These are phyloP conservation scores for Thamnophis elegans DNA, from an alignment of 2,797 vertebrate species.

Conservation along the genomic window DNA sequence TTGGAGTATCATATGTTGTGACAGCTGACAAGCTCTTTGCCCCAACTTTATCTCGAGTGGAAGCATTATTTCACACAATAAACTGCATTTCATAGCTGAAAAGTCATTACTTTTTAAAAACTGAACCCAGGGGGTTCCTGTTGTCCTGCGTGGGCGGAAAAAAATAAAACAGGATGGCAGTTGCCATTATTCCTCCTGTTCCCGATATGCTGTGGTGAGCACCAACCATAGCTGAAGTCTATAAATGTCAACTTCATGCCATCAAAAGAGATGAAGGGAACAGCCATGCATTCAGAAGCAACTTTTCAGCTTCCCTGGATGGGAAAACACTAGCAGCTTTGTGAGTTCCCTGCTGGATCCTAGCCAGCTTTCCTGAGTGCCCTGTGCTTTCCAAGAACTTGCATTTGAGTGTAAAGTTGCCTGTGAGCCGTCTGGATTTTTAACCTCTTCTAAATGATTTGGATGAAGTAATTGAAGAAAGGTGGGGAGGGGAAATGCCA, in stretches of 20 bases:
- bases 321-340: slow-evolving; percentile 44
- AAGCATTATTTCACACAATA: neutral
- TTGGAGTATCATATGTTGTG: neutral
- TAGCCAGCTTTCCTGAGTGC: slow-evolving; percentile 31
- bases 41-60: neutral
- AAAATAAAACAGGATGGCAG: neutral
- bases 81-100: accelerated
- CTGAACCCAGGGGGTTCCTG: neutral
- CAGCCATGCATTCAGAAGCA: slow-evolving; percentile 8
- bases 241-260: neutral
- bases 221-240: neutral
- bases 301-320: slow-evolving; percentile 51
- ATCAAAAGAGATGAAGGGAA: slow-evolving; percentile 15
- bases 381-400: slow-evolving; percentile 55
- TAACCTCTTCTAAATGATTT: slow-evolving; percentile 28
- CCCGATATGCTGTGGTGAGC: neutral
- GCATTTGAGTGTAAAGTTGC: slow-evolving; percentile 43
- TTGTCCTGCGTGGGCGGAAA: neutral
- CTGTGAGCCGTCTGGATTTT: slow-evolving; percentile 42
- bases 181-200: neutral
- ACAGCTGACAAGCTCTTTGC: neutral
- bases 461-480: neutral
- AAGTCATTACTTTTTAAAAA: neutral
- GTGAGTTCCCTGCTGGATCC: neutral
- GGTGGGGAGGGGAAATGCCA: slow-evolving; percentile 3